Evolutionary conservation across 2,113 vertebrate genomes (phyloP).

Genomic region (Sinocyclocheilus anophthalmus): DNA sequence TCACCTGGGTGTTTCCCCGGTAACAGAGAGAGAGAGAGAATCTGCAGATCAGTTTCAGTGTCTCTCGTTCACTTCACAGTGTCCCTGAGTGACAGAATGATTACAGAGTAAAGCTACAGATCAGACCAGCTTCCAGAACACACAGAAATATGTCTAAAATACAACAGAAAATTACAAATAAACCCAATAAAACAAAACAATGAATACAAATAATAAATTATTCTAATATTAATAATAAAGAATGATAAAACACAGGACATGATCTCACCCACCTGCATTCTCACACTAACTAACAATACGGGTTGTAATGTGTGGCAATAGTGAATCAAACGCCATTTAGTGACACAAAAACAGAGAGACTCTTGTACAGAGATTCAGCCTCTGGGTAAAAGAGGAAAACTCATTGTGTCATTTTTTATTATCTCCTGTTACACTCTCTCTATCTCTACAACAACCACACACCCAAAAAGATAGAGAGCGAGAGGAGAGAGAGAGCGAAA

Average conservation of each 20-base stretch:
- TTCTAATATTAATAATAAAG: no score
- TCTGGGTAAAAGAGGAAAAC: slow-evolving; percentile 14
- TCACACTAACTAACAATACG: neutral
- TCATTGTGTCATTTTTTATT: neutral
- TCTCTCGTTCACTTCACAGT: neutral
- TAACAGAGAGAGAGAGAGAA: neutral
- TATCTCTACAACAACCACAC: neutral
- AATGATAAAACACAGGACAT: no score
- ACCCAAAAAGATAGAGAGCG: neutral
- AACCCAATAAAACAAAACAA: no score
- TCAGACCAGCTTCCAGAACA: neutral
- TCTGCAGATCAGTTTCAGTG: neutral
- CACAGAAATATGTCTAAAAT: no score
- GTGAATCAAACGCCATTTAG: neutral
- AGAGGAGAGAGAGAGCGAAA: neutral
- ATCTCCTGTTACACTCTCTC: neutral
- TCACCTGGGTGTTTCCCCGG: slow-evolving; percentile 3
- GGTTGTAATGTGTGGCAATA: neutral
- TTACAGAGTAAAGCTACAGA: neutral
- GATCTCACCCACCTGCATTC: neutral
- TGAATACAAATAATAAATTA: no score
- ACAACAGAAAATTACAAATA: no score
- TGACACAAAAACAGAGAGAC: slow-evolving; percentile 1
- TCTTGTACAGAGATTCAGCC: neutral
- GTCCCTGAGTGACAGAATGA: neutral